Percentiles rank a stretch among this genome's conserved stretches.
Evolutionary conservation across 2,797 vertebrate species (phyloP).

Genomic region (Sebastes iracundus): DNA sequence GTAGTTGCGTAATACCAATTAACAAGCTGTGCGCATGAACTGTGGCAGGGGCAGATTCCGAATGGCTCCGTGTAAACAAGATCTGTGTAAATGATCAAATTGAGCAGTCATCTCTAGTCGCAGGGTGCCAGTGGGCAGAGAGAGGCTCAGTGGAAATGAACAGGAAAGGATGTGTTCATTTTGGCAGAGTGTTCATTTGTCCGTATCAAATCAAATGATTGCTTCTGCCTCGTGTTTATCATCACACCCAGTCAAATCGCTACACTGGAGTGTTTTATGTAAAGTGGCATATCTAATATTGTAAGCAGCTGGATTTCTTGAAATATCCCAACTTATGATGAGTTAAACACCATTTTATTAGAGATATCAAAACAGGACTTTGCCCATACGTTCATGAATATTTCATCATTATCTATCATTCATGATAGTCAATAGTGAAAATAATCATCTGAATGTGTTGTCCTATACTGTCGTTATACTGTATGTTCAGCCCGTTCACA

Average conservation of each 20-base stretch:
- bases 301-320: background rate
- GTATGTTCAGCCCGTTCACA: no score
- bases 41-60: slow-evolving; percentile 12
- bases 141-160: slow-evolving; percentile 30
- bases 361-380: background rate
- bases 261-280: slow-evolving; percentile 21
- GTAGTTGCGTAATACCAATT: slow-evolving; percentile 36
- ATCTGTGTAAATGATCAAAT: slow-evolving; percentile 49
- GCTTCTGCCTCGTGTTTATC: slow-evolving; percentile 35
- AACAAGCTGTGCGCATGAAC: slow-evolving; percentile 12
- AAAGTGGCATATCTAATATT: slow-evolving; percentile 9
- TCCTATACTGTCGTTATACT: no score
- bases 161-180: slow-evolving; percentile 36
- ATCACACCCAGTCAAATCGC: background rate
- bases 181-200: slow-evolving; percentile 46
- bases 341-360: background rate
- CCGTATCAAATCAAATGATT: slow-evolving; percentile 55
- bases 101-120: slow-evolving; percentile 27
- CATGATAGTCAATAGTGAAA: no score
- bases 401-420: no score
- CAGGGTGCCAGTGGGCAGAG: slow-evolving; percentile 35
- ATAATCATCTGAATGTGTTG: no score
- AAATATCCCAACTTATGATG: slow-evolving; percentile 1
- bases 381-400: background rate
- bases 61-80: slow-evolving; percentile 39